Base-by-base conservation (phyloP, 2,113 vertebrate species). In the Formicarius rufipectus region DNA sequence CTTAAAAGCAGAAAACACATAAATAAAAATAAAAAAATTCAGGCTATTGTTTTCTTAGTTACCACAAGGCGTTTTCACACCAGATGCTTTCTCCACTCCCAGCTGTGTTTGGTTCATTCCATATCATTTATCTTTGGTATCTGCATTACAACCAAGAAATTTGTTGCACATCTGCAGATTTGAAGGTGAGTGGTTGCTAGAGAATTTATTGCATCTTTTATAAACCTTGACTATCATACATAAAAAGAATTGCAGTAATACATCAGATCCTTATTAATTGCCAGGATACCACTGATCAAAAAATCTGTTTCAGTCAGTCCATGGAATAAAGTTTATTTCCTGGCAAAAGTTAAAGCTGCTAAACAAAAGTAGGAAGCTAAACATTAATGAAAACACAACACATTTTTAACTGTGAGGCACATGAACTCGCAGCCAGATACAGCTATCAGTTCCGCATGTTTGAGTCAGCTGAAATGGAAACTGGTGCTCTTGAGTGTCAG, bases 261-360 rank as follows among this genome's bases (percentile, higher is more conserved):
- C 9, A 11, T 31, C 31, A 85, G 30, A 62, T 27, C 62, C 39
- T 90, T 72, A 39, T 21, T 76, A 69, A 59, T 24, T 20, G 35
- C 59, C 75, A 83, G 27, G 42, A 45, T 87, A 68, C 27, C 53
- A 35, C n/a, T 77, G 22, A 14, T 55, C 8, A 76, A 68, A 90
- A 90, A 55, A 53, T 35, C 21, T 28, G 31, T 59, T 75, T 69
- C 75, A 80, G 40, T 42, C 44, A 56, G 40, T 78, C 56, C 50
- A 8, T 90, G 44, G 44, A 95, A 93, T 40, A 86, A 81, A 77
- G 86, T 91, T 94, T 93, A 88, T 89, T 90, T 93, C 40, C 75
- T 35, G 16, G 76, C 64, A 90, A 73, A 92, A 95, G 69, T 50
- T 73, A 63, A 94, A 63, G 69, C 79, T 88, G 33, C 49, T 69